These are phyloP conservation scores for Apistogramma diplotaenia DNA, from an alignment of 2,113 vertebrate genomes.

Conservation along the genomic window DNA sequence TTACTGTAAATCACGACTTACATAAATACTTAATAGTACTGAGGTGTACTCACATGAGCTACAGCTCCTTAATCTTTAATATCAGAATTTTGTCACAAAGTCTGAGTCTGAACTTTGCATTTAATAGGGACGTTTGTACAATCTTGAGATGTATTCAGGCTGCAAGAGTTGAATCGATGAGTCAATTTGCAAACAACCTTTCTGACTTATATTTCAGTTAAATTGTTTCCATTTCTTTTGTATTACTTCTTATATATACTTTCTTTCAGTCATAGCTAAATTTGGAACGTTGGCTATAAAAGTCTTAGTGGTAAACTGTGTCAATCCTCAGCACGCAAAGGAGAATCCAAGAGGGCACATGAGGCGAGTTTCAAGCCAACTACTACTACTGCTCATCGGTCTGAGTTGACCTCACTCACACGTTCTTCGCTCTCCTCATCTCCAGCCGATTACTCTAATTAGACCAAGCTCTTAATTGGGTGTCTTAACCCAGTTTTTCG, in stretches of 20 bases:
- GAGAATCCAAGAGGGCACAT: constrained; percentile 20
- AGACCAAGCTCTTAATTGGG: constrained; percentile 57
- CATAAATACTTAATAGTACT: no score
- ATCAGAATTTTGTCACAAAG: neutral
- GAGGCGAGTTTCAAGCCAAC: neutral
- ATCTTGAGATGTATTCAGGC: neutral
- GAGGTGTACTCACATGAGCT: neutral
- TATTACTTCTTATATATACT: neutral
- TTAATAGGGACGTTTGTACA: neutral
- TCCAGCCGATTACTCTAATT: constrained; percentile 52
- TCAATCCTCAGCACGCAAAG: constrained; percentile 30
- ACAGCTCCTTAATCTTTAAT: neutral
- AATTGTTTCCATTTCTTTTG: constrained; percentile 22
- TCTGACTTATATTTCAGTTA: constrained; percentile 53
- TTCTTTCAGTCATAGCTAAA: neutral
- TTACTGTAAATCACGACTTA: neutral
- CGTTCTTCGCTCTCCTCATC: constrained; percentile 9
- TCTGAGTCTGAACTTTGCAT: neutral
- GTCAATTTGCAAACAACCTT: constrained; percentile 49
- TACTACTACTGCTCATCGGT: constrained; percentile 28
- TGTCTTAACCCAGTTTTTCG: constrained; percentile 54
- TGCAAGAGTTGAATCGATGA: neutral
- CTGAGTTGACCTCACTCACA: constrained; percentile 23
- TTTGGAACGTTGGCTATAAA: neutral
- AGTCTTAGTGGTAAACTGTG: constrained; percentile 29